Conservation (phyloP, 2,797 vertebrate species). For the Neolamprologus multifasciatus region DNA sequence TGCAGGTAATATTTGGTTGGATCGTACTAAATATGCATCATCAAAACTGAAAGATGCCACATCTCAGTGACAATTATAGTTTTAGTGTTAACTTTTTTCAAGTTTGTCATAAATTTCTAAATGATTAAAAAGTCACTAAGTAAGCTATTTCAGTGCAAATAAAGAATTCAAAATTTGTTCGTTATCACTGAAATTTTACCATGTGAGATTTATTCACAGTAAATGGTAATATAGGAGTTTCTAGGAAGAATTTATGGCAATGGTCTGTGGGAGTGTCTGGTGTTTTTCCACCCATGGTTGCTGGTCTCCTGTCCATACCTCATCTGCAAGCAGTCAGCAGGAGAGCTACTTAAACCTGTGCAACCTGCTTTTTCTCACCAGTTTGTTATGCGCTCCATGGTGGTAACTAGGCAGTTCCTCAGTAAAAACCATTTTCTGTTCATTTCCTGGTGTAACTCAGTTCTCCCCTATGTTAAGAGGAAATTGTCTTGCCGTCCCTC, state of each 20-base stretch:
- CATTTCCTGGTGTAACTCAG: accelerated
- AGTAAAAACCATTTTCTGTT: neutral
- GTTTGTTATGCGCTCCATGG: accelerated
- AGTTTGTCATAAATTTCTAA: neutral
- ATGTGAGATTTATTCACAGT: neutral
- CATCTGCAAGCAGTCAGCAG: too few relatives aligned
- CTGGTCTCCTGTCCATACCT: neutral
- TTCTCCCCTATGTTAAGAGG: too few relatives aligned
- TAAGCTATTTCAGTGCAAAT: neutral
- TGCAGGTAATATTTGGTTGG: neutral
- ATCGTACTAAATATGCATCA: neutral
- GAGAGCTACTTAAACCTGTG: neutral
- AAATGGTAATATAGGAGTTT: neutral
- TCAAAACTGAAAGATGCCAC: neutral
- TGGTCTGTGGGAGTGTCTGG: accelerated
- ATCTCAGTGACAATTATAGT: accelerated
- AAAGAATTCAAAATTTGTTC: accelerated
- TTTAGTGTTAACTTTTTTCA: neutral
- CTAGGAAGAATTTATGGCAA: accelerated
- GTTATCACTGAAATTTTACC: neutral
- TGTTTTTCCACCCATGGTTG: accelerated
- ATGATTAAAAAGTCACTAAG: neutral
- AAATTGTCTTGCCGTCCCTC: too few relatives aligned
- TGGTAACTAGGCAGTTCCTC: neutral
- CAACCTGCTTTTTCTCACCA: neutral